Conservation (phyloP, 2,888 invertebrate genomes). For the Hetaerina titia region DNA sequence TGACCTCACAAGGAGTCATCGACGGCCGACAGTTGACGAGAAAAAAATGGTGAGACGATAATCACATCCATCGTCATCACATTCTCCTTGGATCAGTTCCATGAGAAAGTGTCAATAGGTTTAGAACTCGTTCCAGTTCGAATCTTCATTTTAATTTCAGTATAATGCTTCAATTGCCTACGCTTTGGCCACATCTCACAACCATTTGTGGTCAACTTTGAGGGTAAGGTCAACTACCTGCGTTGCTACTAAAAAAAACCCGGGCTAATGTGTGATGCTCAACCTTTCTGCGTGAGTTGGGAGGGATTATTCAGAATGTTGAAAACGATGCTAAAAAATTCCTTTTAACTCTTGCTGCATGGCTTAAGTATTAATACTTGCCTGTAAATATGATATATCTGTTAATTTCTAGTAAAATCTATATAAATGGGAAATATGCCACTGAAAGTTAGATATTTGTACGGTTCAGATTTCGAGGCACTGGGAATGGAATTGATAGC, state of each 20-base stretch:
- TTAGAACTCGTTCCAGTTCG: not conserved
- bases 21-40: not conserved
- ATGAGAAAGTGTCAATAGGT: not conserved
- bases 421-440: too few species aligned
- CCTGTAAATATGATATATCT: too few species aligned
- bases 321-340: too few species aligned
- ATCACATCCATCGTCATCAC: not conserved
- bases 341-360: too few species aligned
- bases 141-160: not conserved
- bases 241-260: not conserved
- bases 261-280: not conserved
- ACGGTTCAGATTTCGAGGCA: too few species aligned
- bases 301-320: not conserved
- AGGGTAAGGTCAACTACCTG: not conserved
- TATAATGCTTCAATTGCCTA: not conserved
- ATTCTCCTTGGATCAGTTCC: not conserved
- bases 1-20: not conserved
- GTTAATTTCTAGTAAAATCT: too few species aligned
- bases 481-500: too few species aligned
- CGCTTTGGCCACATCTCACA: not conserved
- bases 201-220: not conserved
- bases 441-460: too few species aligned
- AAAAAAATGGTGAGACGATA: not conserved
- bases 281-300: not conserved
- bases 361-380: too few species aligned